phyloP scores from a whole-genome alignment of 1,140 invertebrate species.

The Orchestia grillus region DNA sequence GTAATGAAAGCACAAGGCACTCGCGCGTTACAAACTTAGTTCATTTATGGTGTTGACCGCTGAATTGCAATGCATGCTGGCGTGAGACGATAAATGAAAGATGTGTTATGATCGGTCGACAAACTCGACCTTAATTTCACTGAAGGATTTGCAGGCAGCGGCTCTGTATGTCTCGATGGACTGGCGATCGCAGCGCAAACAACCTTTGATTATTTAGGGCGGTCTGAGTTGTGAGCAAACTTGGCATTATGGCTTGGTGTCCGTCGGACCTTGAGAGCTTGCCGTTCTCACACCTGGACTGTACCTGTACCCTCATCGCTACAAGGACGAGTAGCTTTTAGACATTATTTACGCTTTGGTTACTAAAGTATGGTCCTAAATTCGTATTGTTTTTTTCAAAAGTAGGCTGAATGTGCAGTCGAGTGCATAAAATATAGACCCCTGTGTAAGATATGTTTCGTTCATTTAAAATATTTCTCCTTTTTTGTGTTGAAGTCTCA shows the following conservation, averaged over 20 bases:
- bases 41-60: background rate
- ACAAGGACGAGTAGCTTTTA: no score
- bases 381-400: no score
- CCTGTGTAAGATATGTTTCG: no score
- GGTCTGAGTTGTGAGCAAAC: background rate
- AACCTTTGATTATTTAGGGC: background rate
- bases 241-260: no score
- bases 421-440: no score
- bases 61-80: background rate
- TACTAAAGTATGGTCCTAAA: no score
- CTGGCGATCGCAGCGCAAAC: background rate
- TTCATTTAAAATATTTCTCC: no score
- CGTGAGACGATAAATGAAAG: background rate
- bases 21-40: background rate
- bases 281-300: background rate
- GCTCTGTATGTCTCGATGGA: background rate
- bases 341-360: no score
- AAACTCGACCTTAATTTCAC: background rate
- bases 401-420: no score
- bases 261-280: background rate
- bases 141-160: background rate
- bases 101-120: background rate
- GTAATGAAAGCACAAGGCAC: background rate
- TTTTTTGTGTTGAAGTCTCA: no score
- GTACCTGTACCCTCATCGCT: no score